Evolutionary conservation across 2,113 vertebrate genomes (phyloP).

Genomic region (Sylvia atricapilla): DNA sequence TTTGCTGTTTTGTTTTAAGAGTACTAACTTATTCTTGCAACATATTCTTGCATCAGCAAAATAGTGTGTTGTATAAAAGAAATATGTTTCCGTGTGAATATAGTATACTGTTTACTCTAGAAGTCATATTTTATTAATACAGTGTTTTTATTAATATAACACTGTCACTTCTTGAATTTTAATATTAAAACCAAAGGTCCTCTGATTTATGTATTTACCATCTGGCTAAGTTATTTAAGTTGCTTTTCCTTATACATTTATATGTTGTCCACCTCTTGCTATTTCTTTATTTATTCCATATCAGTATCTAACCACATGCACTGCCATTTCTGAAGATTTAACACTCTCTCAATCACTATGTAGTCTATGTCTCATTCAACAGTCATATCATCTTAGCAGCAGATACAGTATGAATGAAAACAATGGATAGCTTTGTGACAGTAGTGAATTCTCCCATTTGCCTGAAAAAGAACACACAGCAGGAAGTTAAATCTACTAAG

Average conservation of each 20-base stretch:
- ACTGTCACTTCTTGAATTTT: slow-evolving; percentile 71
- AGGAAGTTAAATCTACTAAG: slow-evolving; percentile 16
- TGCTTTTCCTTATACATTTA: slow-evolving; percentile 74
- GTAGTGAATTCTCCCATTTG: slow-evolving; percentile 12
- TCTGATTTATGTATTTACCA: slow-evolving; percentile 72
- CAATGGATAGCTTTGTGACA: slow-evolving; percentile 37
- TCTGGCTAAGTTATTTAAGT: slow-evolving; percentile 75
- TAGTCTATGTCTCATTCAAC: slow-evolving; percentile 70
- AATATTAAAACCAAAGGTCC: slow-evolving; percentile 68
- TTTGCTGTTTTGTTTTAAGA: slow-evolving; percentile 68
- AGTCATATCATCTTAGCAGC: slow-evolving; percentile 67
- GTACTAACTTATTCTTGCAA: slow-evolving; percentile 62
- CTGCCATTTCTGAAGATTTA: slow-evolving; percentile 68
- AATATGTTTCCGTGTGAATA: slow-evolving; percentile 67
- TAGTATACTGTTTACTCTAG: slow-evolving; percentile 64
- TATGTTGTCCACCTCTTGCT: slow-evolving; percentile 75
- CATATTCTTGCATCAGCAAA: slow-evolving; percentile 61
- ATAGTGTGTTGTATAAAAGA: slow-evolving; percentile 66
- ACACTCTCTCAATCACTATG: slow-evolving; percentile 74
- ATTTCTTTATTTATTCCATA: slow-evolving; percentile 75
- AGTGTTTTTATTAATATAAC: slow-evolving; percentile 73
- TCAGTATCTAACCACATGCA: slow-evolving; percentile 74
- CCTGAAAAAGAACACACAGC: background rate
- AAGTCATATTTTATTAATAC: slow-evolving; percentile 73
- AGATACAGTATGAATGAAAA: slow-evolving; percentile 71